A percentile compares a stretch with the other conserved stretches of the same genome.
Evolutionary conservation across 2,797 vertebrate species (phyloP).

Genomic region (Allobates femoralis): DNA sequence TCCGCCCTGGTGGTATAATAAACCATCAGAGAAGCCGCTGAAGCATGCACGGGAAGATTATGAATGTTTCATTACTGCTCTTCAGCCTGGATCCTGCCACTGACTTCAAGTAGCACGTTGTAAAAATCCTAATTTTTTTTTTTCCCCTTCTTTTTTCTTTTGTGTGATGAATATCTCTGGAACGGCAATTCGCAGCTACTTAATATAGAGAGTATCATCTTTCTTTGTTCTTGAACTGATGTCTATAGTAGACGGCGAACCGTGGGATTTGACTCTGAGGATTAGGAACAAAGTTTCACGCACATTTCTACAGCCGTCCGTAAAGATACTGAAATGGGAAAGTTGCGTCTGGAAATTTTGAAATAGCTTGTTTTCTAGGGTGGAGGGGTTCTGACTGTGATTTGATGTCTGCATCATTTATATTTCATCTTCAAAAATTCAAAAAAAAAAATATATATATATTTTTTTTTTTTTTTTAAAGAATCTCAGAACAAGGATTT

Average conservation of each 20-base stretch:
- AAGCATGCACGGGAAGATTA: conserved; percentile 85
- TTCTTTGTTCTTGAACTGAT: conserved; percentile 72
- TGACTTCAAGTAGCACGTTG: conserved; percentile 69
- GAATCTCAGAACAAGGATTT: not conserved
- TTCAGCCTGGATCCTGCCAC: conserved; percentile 70
- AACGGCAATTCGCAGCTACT: conserved; percentile 83
- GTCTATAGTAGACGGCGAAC: conserved; percentile 77
- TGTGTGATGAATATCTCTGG: conserved; percentile 84
- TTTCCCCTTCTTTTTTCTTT: conserved; percentile 64
- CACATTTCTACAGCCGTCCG: not conserved
- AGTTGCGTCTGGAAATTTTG: not conserved
- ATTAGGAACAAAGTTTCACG: conserved; percentile 28
- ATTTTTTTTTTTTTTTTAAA: not conserved
- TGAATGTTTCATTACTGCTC: conserved; percentile 86
- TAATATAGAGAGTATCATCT: conserved; percentile 80
- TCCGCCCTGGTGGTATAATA: conserved; percentile 79
- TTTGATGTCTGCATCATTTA: not conserved
- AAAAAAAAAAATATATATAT: no score
- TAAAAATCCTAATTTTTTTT: conserved; percentile 85
- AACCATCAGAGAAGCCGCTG: conserved; percentile 80
- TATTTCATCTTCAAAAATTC: not conserved
- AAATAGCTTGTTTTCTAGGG: not conserved
- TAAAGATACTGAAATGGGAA: not conserved
- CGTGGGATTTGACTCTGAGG: conserved; percentile 62
- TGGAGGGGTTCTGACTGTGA: not conserved